These are phyloP conservation scores for Henricia sp. DNA, from an alignment of 53 echinoderm and acorn worm genomes.

Conservation along the genomic window DNA sequence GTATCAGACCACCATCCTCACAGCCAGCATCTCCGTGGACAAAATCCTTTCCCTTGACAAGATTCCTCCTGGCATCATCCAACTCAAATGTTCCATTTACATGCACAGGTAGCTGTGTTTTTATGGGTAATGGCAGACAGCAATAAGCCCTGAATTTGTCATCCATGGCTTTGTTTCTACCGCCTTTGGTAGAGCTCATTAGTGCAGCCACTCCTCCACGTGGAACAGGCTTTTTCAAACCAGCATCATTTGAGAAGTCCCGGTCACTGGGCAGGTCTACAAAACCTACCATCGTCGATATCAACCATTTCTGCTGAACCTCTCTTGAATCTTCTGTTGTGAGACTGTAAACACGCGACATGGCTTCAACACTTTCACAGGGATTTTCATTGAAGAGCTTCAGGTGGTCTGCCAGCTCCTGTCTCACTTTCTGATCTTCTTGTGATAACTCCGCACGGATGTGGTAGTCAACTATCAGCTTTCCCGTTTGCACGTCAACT, in stretches of 20 bases:
- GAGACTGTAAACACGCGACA: slow-evolving; percentile 29
- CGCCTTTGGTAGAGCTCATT: slow-evolving; percentile 20
- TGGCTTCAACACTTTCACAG: slow-evolving; percentile 14
- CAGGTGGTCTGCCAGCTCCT: slow-evolving; percentile 38
- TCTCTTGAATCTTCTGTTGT: slow-evolving; percentile 28
- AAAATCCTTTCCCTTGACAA: slow-evolving; percentile 52
- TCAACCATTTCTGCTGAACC: slow-evolving; percentile 68
- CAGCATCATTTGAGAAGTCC: slow-evolving; percentile 12
- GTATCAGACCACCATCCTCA: neutral
- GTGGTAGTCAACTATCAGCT: slow-evolving; percentile 28
- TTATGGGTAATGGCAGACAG: slow-evolving; percentile 82
- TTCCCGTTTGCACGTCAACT: slow-evolving; percentile 14
- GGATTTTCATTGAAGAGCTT: slow-evolving; percentile 8
- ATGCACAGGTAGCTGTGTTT: slow-evolving; percentile 50
- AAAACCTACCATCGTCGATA: slow-evolving; percentile 74
- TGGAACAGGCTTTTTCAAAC: slow-evolving; percentile 66
- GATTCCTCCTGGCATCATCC: slow-evolving; percentile 78
- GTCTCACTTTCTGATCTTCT: slow-evolving; percentile 16
- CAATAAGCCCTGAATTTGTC: slow-evolving; percentile 67
- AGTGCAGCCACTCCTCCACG: slow-evolving; percentile 85
- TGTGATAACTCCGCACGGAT: slow-evolving; percentile 55
- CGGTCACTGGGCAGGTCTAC: neutral
- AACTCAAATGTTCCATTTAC: slow-evolving; percentile 73
- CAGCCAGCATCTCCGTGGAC: neutral
- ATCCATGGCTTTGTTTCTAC: neutral